Base-by-base conservation (phyloP, 2,113 vertebrate genomes). In the Pteropus alecto region DNA sequence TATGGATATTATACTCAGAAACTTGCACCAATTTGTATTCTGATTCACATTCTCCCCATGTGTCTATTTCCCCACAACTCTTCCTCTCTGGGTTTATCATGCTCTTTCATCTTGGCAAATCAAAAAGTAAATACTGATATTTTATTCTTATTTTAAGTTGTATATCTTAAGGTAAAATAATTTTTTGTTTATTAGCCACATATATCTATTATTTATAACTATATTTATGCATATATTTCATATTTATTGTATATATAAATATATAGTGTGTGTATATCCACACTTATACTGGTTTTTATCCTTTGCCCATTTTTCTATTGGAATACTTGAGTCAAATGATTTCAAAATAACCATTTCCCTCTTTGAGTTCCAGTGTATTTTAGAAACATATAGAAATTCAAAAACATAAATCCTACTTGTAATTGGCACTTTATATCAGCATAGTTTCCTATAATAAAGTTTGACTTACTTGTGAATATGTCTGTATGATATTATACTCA, bases 401-500 rank as follows among this genome's bases (percentile, higher is more conserved):
- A 68, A 92, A 71, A 35, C 33, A 71, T 24, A 95, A 68, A 56
- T 90, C 46, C 18, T 88, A 35, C 56, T 94, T 88, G 18, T 76
- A 97, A 92, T 10, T 84, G 68, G 41, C 26, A 77, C 33, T 93
- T 96, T 90, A 68, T 58, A 60, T 82, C 71, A 58, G 30, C 65
- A 58, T 33, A 51, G 14, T 41, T 91, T 90, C 76, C 73, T 76
- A 46, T 60, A 95, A 96, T 82, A 76, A 61, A 90, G n/a, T 91
- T 87, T 90, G 46, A 93, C 16, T 88, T 73, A 30, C 41, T 90
- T 90, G 30, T 94, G 70, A 94, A 95, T 97, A 97, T 93, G 46
- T 94, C 38, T 90, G 3, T 70, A 16, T 58, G 41, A 90, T 86
- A 33, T 87, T 95, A 70, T 54, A 65, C n/a, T 87, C 65, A 65